Evolutionary conservation across 2,797 vertebrate species (phyloP), one percentile per base, ranked within the genome.

Genomic region (Peromyscus eremicus): DNA sequence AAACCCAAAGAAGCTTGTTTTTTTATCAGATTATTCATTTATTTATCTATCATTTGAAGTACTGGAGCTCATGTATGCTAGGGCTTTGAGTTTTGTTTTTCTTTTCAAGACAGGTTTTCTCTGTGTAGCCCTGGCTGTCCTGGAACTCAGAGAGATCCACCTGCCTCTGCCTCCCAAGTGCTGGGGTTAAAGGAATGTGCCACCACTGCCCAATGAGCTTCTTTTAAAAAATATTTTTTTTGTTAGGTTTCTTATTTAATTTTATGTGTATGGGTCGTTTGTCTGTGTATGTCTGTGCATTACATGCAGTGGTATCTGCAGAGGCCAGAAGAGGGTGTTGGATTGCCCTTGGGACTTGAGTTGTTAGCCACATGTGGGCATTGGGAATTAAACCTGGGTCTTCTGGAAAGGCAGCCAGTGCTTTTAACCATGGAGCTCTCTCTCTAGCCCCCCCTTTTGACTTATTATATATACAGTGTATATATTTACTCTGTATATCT

Each of bases 1-100:
- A 32, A 66, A 27, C 34, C 57, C 79, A 84, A 76, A 89, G 17
- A 32, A 94, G 80, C 25, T 96, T 16, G 14, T 89, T 92, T 77
- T 89, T 92, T 77, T 68, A 9, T 83, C 70, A 52, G 49, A 52
- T 52, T 49, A 9, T 5, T 32, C 16, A 16, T 49, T 77, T 32
- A 34, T 55, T 49, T 49, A 49, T 46, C 8, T 19, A 34, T 52
- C n/a, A 52, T 9, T 70, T 37, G 25, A 17, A 60, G 5, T 40
- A 32, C 17, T 60, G 37, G 37, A 27, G 49, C 77, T 80, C 75
- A 73, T 37, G 21, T 46, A 76, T 77, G 46, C 46, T 77, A 77
- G 14, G 76, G 27, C 43, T 40, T 77, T 46, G 76, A 77, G 27
- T 16, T 37, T 29, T 29, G 32, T 77, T 17, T 19, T 34, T 34